Base-by-base conservation (phyloP, 2,113 vertebrate species). In the Leptobrachium leishanense region DNA sequence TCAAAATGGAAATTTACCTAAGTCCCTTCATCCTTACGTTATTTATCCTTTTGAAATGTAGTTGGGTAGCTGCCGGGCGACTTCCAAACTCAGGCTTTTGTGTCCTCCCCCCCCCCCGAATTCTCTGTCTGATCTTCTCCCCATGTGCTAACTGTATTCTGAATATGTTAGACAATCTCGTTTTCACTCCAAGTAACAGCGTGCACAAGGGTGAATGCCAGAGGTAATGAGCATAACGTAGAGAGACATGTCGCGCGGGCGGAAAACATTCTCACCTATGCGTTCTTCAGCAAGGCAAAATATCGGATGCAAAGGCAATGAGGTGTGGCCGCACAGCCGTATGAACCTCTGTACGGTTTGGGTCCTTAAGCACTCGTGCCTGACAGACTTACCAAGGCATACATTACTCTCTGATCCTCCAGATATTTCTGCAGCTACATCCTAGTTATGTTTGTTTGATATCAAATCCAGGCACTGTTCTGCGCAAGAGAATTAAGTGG, bases 1-100 rank as follows among this genome's bases (percentile, higher is more conserved):
- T 74, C 63, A 74, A 74, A 74, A 74, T 74, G 71, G 43, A 81
- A 81, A 74, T 81, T 40, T 74, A 81, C 78, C 68, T 80, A 81
- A 81, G 67, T 68, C 71, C 70, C 72, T 68, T 62, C 78, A 68
- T 74, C 50, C 70, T 74, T 73, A 79, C 63, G 68, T 73, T 79
- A 68, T 40, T 55, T 9, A 1, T 2, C 54, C 20, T 57, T 31
- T 59, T 66, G 42, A 81, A 68, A 40, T 81, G 67, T 57, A 68
- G 53, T 68, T 81, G 72, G 64, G 54, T 68, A 62, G 78, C 68
- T 81, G 71, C 78, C 78, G 62, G 46, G 72, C 72, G 74, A 81
- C 71, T 67, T 57, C 53, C 6, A 57, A 73, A 74, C n/a, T 72
- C 65, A 70, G 7, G 57, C 39, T 67, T n/a, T 31, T 59, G 54